Conservation (phyloP, 2,113 vertebrate species). For the Sinocyclocheilus maitianheensis region DNA sequence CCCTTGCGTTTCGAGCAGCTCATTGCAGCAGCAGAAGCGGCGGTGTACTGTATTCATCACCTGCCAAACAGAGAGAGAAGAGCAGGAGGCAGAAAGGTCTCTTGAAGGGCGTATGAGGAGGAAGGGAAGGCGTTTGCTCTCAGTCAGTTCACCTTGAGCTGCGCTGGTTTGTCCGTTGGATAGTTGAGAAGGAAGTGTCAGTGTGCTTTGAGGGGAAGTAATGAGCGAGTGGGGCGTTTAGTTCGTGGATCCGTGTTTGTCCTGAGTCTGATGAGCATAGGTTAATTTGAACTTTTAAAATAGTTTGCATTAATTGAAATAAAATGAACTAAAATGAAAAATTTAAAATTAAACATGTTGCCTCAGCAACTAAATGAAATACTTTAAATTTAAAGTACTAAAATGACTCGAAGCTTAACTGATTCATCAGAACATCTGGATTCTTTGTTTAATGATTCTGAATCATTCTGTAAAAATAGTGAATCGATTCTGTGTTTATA, state of each 20-base stretch:
- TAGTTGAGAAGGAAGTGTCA: background rate
- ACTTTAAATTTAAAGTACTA: no score
- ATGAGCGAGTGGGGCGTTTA: background rate
- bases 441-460: background rate
- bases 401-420: no score
- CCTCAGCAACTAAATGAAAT: no score
- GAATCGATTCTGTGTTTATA: background rate
- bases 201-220: slow-evolving; percentile 15
- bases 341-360: no score
- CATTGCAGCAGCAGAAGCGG: background rate
- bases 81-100: background rate
- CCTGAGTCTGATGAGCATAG: no score
- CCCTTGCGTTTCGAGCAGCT: background rate
- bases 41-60: slow-evolving; percentile 28
- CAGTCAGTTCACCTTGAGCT: slow-evolving; percentile 34
- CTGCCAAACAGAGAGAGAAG: background rate
- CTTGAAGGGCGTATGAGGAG: background rate
- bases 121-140: background rate
- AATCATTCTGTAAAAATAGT: no score
- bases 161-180: background rate
- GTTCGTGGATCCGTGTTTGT: background rate
- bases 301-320: background rate
- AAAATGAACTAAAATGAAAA: no score
- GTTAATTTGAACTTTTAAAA: no score
- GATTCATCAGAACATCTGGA: background rate